Evolutionary conservation across 1,140 invertebrate species (phyloP), one percentile per base, ranked within the genome.

Genomic region (Pseudomyrmex cubaensis): DNA sequence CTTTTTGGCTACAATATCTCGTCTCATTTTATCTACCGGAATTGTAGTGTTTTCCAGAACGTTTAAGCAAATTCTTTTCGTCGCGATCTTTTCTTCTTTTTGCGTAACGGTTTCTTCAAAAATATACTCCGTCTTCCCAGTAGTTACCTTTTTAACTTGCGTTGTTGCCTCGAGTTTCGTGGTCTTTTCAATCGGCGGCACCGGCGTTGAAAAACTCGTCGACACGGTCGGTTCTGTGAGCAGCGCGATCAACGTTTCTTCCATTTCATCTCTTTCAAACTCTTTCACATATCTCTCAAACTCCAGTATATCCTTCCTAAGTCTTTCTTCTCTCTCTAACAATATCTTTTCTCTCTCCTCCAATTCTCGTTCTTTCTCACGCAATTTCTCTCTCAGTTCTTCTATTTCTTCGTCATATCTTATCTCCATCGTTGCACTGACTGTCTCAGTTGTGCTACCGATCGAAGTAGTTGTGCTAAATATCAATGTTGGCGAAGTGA

Each of bases 271-370:
- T 10, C 57, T 46, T 15, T 80, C 22, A 15, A 61, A 10, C 13
- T 61, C 22, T 44, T 59, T 20, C n/a, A 50, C 35, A 2, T 80
- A 61, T 10, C 3, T 50, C n/a, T 70, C n/a, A 9, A 80, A 80
- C 20, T 61, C n/a, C 1, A 13, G 25, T 50, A 61, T 72, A 35
- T 72, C 15, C 13, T 5, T 67, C 12, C 59, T 25, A 7, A 80
- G 69, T 35, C 8, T 59, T 35, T 48, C 1, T n/a, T 80, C 66
- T 61, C 44, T 72, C 52, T 72, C 76, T 8, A 61, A 5, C 8
- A 80, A 70, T 15, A 80, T 70, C n/a, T 35, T 59, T 50, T 80
- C 54, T 61, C 76, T 80, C 8, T 80, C 52, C 4, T 80, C 44
- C 17, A 80, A 50, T 48, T 80, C 54, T 5, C 54, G 76, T 48